A percentile compares a stretch with the other conserved stretches of the same genome.
phyloP scores from a whole-genome alignment of 2,797 vertebrate genomes.

The Syncerus caffer region DNA sequence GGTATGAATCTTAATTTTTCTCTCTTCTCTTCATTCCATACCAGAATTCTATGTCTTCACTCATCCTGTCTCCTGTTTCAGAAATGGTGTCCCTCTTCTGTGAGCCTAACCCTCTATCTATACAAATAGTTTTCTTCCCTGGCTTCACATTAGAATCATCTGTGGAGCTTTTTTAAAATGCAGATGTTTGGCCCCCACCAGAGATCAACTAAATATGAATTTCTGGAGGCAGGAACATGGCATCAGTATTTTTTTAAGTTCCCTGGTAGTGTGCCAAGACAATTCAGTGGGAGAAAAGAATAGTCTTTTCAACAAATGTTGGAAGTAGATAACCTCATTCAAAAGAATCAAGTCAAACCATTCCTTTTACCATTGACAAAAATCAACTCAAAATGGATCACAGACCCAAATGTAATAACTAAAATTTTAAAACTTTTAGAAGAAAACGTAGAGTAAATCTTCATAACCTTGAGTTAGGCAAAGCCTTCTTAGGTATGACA shows the following conservation, averaged over 20 bases:
- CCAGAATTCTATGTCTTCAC: neutral
- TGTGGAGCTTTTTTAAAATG: neutral
- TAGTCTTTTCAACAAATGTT: constrained; percentile 11
- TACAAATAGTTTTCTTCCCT: neutral
- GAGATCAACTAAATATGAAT: neutral
- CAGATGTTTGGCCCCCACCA: neutral
- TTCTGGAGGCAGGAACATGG: neutral
- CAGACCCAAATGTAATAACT: neutral
- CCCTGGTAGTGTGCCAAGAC: neutral
- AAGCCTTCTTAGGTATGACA: neutral
- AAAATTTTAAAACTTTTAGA: constrained; percentile 16
- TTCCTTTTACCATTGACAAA: neutral
- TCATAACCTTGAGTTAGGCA: neutral
- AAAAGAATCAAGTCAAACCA: neutral
- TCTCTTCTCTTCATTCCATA: neutral
- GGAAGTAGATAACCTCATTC: neutral
- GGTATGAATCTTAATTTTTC: neutral
- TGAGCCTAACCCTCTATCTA: neutral
- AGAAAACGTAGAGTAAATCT: neutral
- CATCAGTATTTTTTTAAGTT: constrained; percentile 8
- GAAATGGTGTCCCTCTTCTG: neutral
- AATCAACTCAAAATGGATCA: constrained; percentile 33
- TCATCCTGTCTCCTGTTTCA: neutral
- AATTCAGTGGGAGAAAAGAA: neutral
- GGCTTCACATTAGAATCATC: neutral